phyloP scores from a whole-genome alignment of 1,140 invertebrate species.

The Drosophila kanapiae region DNA sequence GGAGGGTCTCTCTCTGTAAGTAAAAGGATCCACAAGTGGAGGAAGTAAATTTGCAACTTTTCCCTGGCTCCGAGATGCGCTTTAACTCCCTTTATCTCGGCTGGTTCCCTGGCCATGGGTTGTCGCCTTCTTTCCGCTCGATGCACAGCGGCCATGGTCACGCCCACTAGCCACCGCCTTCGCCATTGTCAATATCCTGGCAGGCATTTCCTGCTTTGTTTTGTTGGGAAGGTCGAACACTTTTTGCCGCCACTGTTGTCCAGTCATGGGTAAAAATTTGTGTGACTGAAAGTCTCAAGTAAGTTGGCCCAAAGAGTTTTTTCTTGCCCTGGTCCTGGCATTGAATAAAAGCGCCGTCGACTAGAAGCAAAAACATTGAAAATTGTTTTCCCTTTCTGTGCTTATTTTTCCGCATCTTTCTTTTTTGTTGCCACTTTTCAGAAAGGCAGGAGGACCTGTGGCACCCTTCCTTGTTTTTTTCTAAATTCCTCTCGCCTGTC shows the following conservation, averaged over 20 bases:
- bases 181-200: slow-evolving; percentile 72
- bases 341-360: slow-evolving; percentile 78
- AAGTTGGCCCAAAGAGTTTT: slow-evolving; percentile 63
- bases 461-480: slow-evolving; percentile 57
- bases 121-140: slow-evolving; percentile 63
- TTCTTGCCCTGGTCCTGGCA: slow-evolving; percentile 46
- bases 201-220: slow-evolving; percentile 76
- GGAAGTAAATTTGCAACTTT: slow-evolving; percentile 39
- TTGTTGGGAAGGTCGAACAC: slow-evolving; percentile 60
- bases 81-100: slow-evolving; percentile 27
- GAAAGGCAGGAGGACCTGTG: slow-evolving; percentile 24
- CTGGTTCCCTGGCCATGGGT: slow-evolving; percentile 18
- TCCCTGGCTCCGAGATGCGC: slow-evolving; percentile 47
- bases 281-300: slow-evolving; percentile 64
- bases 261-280: slow-evolving; percentile 71
- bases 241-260: slow-evolving; percentile 63
- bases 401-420: neutral
- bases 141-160: slow-evolving; percentile 52
- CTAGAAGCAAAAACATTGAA: slow-evolving; percentile 81
- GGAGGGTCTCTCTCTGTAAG: neutral
- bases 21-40: slow-evolving; percentile 64
- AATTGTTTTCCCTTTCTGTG: slow-evolving; percentile 73
- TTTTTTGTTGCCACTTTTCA: slow-evolving; percentile 7
- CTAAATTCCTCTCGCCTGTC: slow-evolving; percentile 68
- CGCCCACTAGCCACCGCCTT: slow-evolving; percentile 22